Conservation (phyloP, 2,113 vertebrate species). For the Sebastes schlegelii region DNA sequence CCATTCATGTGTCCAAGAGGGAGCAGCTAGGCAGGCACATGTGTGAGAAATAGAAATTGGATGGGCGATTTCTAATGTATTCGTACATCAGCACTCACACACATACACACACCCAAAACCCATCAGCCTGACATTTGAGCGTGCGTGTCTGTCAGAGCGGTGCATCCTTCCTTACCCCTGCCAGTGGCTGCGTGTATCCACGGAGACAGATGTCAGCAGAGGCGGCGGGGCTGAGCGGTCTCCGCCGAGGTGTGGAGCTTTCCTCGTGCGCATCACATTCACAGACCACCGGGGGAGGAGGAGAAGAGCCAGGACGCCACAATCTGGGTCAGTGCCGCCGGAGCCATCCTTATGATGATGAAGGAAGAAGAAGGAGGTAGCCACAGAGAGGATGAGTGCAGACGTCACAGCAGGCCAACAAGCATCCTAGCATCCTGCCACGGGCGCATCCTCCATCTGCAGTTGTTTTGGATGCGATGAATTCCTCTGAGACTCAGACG, state of each 20-base stretch:
- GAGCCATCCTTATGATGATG: conserved; percentile 43
- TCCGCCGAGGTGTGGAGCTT: conserved; percentile 23
- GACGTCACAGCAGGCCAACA: conserved; percentile 66
- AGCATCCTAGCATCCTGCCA: conserved; percentile 52
- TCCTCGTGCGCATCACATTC: conserved; percentile 44
- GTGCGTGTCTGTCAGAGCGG: conserved; percentile 30
- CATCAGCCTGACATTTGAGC: conserved; percentile 26
- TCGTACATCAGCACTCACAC: not conserved
- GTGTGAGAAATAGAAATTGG: not conserved
- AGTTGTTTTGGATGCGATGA: conserved; percentile 21
- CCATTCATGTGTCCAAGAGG: not conserved
- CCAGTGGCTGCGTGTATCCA: conserved; percentile 45
- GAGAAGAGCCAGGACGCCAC: conserved; percentile 35
- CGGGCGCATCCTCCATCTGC: conserved; percentile 45
- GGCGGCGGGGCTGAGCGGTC: conserved; percentile 32
- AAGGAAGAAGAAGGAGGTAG: not conserved
- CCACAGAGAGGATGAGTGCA: not conserved
- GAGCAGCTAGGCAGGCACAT: not conserved
- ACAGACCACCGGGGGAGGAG: conserved; percentile 26
- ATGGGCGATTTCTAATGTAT: conserved; percentile 11
- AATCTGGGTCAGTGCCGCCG: conserved; percentile 64
- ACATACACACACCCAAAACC: conserved; percentile 7
- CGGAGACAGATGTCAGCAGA: conserved; percentile 63
- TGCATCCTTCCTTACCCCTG: conserved; percentile 63
- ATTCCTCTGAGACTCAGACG: conserved; percentile 41